Evolutionary conservation across 2,113 vertebrate genomes (phyloP).

Genomic region (Tenrec ecaudatus): DNA sequence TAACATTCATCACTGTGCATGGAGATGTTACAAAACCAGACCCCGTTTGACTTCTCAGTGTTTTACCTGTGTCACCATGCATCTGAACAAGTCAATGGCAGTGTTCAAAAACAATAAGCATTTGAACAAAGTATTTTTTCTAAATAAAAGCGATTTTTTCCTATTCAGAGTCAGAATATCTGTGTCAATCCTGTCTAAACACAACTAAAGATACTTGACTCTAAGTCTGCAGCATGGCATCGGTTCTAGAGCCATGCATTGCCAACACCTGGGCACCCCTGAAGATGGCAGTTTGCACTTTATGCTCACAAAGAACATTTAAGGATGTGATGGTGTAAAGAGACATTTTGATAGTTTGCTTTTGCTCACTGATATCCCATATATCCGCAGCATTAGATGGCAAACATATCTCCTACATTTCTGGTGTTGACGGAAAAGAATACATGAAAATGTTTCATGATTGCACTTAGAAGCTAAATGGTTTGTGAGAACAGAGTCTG

Average conservation of each 20-base stretch:
- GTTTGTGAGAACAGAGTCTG: background rate
- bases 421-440: background rate
- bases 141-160: background rate
- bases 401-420: background rate
- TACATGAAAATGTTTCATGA: slow-evolving; percentile 3
- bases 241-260: slow-evolving; percentile 1
- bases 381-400: too few relatives aligned
- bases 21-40: background rate
- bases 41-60: background rate
- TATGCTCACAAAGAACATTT: too few relatives aligned
- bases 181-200: background rate
- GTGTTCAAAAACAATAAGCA: background rate
- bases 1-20: background rate
- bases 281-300: background rate
- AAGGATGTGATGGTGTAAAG: too few relatives aligned
- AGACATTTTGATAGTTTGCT: too few relatives aligned
- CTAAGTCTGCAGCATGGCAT: background rate
- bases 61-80: background rate
- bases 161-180: background rate
- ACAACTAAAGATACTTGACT: background rate
- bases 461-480: slow-evolving; percentile 19
- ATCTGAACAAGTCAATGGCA: background rate
- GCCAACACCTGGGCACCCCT: background rate
- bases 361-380: too few relatives aligned
- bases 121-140: background rate